Base-by-base conservation (phyloP, 2,888 invertebrate genomes). In the Seira sanloemensis region DNA sequence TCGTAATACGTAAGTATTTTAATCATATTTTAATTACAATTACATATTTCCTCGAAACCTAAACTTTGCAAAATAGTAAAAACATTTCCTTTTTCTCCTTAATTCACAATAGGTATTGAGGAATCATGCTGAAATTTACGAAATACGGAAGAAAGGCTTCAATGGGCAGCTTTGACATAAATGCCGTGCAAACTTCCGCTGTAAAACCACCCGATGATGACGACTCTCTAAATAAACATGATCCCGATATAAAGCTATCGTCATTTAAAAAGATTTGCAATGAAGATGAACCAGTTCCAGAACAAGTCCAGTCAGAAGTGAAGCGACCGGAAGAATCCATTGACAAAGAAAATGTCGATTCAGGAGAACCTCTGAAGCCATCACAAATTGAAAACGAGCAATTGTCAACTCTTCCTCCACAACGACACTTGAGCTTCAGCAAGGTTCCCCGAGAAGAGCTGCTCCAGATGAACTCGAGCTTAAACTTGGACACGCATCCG, bases 121-220 rank as follows among this genome's bases (percentile, higher is more conserved):
- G n/a, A 24, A 25, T 16, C 37, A 82, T 82, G 82, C 27, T 82
- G 2, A 82, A 82, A 50, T 82, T 82, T 21, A 82, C 82, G 16
- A 82, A 82, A 24, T 77, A 82, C 54, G 77, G 82, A 1, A 77
- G 66, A 37, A 73, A 66, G 18, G 26, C 67, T 19, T 62, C 62
- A 1, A 62, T 23, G 7, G 62, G 62, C 19, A 62, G 62, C 62
- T 62, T 62, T 62, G 62, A 19, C 23, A 19, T 23, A 16, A 9
- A 62, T 62, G 23, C 62, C 9, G 4, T 62, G 4, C 19, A 62
- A 62, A 62, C 62, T 62, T 2, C 50, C n/a, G n/a, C 50, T 50
- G 50, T 50, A 18, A 12, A 2, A 50, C n/a, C 50, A 50, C n/a
- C 16, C 4, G 62, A 62, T 62, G 62, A 62, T 58, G 7, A 4